phyloP scores from a whole-genome alignment of 92 coral and sea anemone genomes.

The Hydrozoanthus gracilis region DNA sequence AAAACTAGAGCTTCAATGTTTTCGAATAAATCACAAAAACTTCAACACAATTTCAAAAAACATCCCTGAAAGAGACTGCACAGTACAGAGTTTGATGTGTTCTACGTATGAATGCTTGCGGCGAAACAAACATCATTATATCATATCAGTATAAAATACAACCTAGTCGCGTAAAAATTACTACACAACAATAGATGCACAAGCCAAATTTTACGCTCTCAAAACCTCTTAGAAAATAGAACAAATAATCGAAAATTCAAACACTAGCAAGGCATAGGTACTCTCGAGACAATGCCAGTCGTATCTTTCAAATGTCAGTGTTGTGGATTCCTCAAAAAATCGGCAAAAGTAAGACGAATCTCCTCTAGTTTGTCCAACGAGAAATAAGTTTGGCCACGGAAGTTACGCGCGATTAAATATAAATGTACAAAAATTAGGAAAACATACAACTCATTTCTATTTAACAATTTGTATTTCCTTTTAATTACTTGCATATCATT shows the following conservation, averaged over 20 bases:
- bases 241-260: neutral
- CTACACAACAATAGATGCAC: neutral
- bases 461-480: constrained; percentile 8
- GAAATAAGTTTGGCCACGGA: constrained; percentile 11
- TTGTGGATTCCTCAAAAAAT: neutral
- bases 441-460: neutral
- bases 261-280: neutral
- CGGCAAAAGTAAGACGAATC: neutral
- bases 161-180: neutral
- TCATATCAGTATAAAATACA: neutral
- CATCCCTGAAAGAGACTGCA: neutral
- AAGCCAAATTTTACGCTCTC: neutral
- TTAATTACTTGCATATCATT: neutral
- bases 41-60: neutral
- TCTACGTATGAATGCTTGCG: neutral
- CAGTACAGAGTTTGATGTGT: neutral
- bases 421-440: neutral
- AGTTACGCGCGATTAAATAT: neutral
- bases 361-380: constrained; percentile 14
- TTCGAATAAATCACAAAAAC: neutral
- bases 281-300: constrained; percentile 4
- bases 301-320: neutral
- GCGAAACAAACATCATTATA: neutral
- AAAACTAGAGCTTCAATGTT: neutral
- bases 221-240: neutral